These are phyloP conservation scores for Nemoura dubitans DNA, from an alignment of 2,888 invertebrate species.

Conservation along the genomic window DNA sequence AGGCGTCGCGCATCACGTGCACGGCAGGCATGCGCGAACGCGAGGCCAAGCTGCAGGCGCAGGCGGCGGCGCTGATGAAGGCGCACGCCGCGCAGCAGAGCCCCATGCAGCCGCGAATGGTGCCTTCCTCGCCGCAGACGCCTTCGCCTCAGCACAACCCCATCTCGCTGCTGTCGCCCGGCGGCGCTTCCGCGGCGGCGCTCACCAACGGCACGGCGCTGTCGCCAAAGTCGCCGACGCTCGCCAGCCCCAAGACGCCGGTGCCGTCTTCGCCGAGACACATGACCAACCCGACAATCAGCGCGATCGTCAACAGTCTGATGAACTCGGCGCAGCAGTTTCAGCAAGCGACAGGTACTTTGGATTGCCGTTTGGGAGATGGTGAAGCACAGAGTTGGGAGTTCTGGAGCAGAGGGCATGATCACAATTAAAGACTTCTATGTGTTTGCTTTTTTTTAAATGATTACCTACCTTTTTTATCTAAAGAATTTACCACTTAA, in stretches of 20 bases:
- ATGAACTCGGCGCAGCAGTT: conserved; percentile 86
- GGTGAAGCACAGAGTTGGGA: too few species aligned
- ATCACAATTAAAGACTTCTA: too few species aligned
- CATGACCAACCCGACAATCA: conserved; percentile 69
- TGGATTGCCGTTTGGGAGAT: too few species aligned
- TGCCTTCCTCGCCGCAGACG: neutral
- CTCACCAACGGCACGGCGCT: conserved; percentile 39
- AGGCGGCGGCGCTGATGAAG: conserved; percentile 41
- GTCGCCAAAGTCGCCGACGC: conserved; percentile 23
- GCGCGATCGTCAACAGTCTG: conserved; percentile 80
- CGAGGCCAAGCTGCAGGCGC: conserved; percentile 55
- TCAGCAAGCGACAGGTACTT: conserved; percentile 67
- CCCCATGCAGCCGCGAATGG: neutral
- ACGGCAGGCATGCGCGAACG: conserved; percentile 74
- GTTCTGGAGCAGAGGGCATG: too few species aligned
- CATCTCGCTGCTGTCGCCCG: conserved; percentile 26
- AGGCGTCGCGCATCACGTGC: conserved; percentile 76
- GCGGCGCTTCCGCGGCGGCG: neutral
- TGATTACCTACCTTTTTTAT: too few species aligned
- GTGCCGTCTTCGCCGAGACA: conserved; percentile 35
- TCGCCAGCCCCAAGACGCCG: conserved; percentile 29
- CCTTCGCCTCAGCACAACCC: neutral
- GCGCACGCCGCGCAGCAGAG: neutral
- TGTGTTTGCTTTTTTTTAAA: too few species aligned
- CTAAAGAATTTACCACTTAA: too few species aligned